Percentiles rank a stretch among this genome's conserved stretches.
Evolutionary conservation across 2,797 vertebrate species (phyloP).

Genomic region (Selene dorsalis): DNA sequence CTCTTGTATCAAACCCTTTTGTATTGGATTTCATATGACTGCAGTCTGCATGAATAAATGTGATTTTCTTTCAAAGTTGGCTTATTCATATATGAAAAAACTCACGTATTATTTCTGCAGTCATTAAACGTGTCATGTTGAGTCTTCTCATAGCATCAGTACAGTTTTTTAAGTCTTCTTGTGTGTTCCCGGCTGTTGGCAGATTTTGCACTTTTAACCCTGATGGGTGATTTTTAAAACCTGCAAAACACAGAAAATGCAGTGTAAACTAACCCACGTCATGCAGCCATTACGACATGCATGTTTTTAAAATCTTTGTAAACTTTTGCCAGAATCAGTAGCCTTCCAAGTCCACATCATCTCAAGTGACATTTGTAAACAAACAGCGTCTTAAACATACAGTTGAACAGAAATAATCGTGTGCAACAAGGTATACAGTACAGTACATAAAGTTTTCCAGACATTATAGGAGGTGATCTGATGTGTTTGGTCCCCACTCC

Average conservation of each 20-base stretch:
- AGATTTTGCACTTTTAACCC: conserved; percentile 54
- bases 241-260: conserved; percentile 61
- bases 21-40: conserved; percentile 6
- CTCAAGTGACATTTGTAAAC: conserved; percentile 68
- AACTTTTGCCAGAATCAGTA: conserved; percentile 68
- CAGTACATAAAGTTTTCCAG: conserved; percentile 63
- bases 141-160: neutral
- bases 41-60: conserved; percentile 9
- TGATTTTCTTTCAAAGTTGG: neutral
- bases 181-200: conserved; percentile 56
- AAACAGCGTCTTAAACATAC: conserved; percentile 59
- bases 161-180: conserved; percentile 23
- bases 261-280: conserved; percentile 76
- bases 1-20: conserved; percentile 10
- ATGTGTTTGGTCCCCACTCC: conserved; percentile 79
- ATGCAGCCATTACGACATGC: conserved; percentile 85
- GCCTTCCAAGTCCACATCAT: conserved; percentile 43
- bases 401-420: conserved; percentile 66
- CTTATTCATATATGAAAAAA: conserved; percentile 14
- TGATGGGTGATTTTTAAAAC: conserved; percentile 42
- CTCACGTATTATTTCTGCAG: neutral
- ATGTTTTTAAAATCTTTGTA: conserved; percentile 77
- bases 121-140: conserved; percentile 10
- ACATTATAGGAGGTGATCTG: conserved; percentile 69
- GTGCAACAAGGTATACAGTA: conserved; percentile 63